Base-by-base conservation (phyloP, 2,888 invertebrate species). In the Aspidiotus rigidus region DNA sequence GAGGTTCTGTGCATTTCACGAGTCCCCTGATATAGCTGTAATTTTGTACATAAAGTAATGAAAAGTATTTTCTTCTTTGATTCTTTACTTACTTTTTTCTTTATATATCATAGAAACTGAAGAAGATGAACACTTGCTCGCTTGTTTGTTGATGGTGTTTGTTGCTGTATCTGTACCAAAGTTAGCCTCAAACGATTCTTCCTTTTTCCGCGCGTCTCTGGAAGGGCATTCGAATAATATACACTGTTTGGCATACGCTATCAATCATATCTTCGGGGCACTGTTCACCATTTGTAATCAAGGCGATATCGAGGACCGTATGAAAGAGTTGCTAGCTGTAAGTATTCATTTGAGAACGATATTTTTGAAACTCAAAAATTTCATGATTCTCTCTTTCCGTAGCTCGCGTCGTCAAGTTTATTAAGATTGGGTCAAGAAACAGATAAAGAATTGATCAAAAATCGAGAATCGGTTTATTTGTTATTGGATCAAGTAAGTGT, bases 171-270 rank as follows among this genome's bases (percentile, higher is more conserved):
- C 97, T 0, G 88, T 99, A 74, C 98, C 98, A 1, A 90, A 93
- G 78, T 82, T 99, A 63, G 96, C 98, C 1, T 85, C 90, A 71
- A 90, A 87, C 75, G 96, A 97, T 71, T 87, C 86, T 67, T 93
- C 95, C 0, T 91, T 93, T 75, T 93, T 92, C 77, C 83, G 90
- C 71, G 89, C 93, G 0, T 89, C 91, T 0, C 80, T 90, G 70
- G 89, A 91, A 81, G 96, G 95, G 0, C 97, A 99, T 77, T 87
- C 93, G n/a, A 99, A 99, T 80, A 99, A 99, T 78, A 94, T 93
- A 72, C 99, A 99, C 78, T 99, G 99, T 77, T 90, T 99, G 84
- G 95, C 98, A 1, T 86, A 93, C 59, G 96, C 97, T 0, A 90
- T 98, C 54, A 96, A 95, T 77, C 90, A 92, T 74, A 91, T 97